Conservation (phyloP, 1,140 invertebrate genomes). For the Anastatus disparis region DNA sequence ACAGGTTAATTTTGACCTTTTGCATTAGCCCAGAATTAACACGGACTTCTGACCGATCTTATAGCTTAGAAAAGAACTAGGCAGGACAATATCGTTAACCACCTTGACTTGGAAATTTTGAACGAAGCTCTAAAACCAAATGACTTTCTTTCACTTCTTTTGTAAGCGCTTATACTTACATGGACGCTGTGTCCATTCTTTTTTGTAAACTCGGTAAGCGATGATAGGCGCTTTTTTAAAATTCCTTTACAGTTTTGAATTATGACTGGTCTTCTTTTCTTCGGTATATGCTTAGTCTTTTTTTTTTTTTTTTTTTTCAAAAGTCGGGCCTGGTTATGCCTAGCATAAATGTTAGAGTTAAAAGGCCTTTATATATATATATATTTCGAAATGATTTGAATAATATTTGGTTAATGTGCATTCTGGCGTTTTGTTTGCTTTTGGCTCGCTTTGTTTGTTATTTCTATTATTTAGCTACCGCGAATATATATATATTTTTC, state of each 20-base stretch:
- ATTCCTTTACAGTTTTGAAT: conserved; percentile 17
- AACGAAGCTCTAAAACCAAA: too few species aligned
- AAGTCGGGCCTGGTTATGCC: too few species aligned
- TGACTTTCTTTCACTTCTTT: not conserved
- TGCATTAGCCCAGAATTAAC: too few species aligned
- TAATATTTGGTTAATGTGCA: conserved; percentile 28
- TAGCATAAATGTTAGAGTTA: conserved; percentile 21
- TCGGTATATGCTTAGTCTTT: not conserved
- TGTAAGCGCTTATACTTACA: not conserved
- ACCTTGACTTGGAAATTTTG: not conserved
- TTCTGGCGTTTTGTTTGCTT: not conserved
- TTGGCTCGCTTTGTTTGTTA: not conserved
- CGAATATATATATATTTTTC: not conserved
- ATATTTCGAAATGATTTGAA: conserved; percentile 23
- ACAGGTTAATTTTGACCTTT: conserved; percentile 34
- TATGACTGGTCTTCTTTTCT: conserved; percentile 23
- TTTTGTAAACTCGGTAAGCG: conserved; percentile 17
- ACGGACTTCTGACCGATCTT: conserved; percentile 33
- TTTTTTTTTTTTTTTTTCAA: too few species aligned
- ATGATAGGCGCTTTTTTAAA: conserved; percentile 34
- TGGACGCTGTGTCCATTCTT: not conserved
- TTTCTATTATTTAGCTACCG: conserved; percentile 2
- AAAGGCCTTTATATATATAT: not conserved
- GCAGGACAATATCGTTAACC: too few species aligned
- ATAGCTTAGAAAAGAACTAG: too few species aligned